phyloP scores from a whole-genome alignment of 2,888 invertebrate genomes.

The Mellilla xanthometata region DNA sequence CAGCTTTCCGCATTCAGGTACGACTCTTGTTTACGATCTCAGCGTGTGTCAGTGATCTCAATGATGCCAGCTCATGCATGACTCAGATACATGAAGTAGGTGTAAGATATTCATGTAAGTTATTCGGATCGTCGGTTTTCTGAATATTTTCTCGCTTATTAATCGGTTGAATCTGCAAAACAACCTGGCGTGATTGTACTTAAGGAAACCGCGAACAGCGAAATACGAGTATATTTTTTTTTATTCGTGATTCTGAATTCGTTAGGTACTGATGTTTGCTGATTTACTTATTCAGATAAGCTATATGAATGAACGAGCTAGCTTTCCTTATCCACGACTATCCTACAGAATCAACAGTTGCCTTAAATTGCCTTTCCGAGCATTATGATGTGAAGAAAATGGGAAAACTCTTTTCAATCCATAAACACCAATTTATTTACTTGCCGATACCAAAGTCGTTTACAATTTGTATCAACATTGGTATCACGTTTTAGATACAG shows the following conservation, averaged over 20 bases:
- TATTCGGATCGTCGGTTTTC: constrained; percentile 7
- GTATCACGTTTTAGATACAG: constrained; percentile 70
- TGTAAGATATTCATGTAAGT: constrained; percentile 12
- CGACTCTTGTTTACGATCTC: constrained; percentile 59
- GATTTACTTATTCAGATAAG: no score
- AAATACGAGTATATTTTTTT: no score
- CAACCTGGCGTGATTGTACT: no score
- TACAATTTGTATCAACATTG: constrained; percentile 65
- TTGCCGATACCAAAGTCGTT: constrained; percentile 38
- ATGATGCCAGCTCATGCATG: constrained; percentile 56
- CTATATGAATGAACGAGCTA: no score
- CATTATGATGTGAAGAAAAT: not conserved
- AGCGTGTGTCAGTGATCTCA: constrained; percentile 53
- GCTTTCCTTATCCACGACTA: no score
- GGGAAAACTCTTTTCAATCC: constrained; percentile 4
- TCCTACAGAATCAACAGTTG: constrained; percentile 2
- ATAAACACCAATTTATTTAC: constrained; percentile 31
- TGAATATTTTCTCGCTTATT: constrained; percentile 8
- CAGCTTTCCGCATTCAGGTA: constrained; percentile 27
- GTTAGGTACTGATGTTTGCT: no score
- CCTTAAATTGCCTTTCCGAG: not conserved
- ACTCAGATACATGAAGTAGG: constrained; percentile 34
- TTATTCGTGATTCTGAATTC: no score
- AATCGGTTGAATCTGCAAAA: not conserved
- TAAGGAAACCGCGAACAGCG: no score